Conservation (phyloP, 2,888 invertebrate species). For the Diarsia dahlii region DNA sequence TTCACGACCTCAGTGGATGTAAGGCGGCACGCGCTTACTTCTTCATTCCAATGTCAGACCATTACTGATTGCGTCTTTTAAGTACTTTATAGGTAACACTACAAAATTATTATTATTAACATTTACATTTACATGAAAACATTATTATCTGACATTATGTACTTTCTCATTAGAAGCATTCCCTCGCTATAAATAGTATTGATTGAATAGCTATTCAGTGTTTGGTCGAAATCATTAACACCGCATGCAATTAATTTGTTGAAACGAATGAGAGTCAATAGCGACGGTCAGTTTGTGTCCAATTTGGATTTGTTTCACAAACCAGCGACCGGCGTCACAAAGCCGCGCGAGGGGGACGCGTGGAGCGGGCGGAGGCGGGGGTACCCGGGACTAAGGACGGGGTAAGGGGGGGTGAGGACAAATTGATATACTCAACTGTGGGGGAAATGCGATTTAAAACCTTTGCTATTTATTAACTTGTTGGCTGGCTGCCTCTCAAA, state of each 20-base stretch:
- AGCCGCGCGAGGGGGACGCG: not conserved
- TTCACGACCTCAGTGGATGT: not conserved
- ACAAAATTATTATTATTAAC: too few species aligned
- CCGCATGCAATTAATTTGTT: slow-evolving; percentile 7
- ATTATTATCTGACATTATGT: too few species aligned
- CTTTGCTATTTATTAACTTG: not conserved
- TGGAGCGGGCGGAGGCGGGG: not conserved
- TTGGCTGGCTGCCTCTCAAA: not conserved
- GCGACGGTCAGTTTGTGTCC: slow-evolving; percentile 3
- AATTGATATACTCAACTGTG: slow-evolving; percentile 24
- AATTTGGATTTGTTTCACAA: slow-evolving; percentile 37
- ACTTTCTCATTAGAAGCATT: not conserved
- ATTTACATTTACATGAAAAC: too few species aligned
- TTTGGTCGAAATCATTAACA: not conserved
- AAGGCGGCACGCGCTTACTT: too few species aligned
- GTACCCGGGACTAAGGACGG: too few species aligned
- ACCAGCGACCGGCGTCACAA: slow-evolving; percentile 2
- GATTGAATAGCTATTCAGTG: not conserved
- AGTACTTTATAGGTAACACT: too few species aligned
- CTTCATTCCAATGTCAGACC: not conserved
- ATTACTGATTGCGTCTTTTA: not conserved
- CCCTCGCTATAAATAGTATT: not conserved
- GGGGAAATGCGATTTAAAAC: slow-evolving; percentile 17
- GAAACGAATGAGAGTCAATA: not conserved
- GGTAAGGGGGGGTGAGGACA: not conserved